phyloP scores from a whole-genome alignment of 1,140 invertebrate species.

The Halesus radiatus region DNA sequence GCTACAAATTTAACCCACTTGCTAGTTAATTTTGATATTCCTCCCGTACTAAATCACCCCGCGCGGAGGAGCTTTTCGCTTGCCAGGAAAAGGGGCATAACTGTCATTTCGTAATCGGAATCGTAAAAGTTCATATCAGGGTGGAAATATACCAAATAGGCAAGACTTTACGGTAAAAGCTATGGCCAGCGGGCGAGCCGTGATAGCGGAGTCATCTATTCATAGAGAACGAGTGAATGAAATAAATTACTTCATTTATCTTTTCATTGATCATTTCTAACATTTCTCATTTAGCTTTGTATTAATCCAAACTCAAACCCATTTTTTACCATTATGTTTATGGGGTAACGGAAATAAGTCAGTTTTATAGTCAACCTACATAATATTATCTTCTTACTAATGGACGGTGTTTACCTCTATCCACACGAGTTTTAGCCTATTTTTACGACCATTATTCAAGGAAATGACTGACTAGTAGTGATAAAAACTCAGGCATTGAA shows the following conservation, averaged over 20 bases:
- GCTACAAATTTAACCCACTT: slow-evolving; percentile 47
- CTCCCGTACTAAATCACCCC: slow-evolving; percentile 44
- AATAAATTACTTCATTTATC: slow-evolving; percentile 20
- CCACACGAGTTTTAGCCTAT: too few relatives aligned
- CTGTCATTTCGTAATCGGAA: slow-evolving; percentile 49
- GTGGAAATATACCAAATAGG: slow-evolving; percentile 39
- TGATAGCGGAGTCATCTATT: slow-evolving; percentile 16
- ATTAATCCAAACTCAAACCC: too few relatives aligned
- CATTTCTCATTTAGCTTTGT: too few relatives aligned
- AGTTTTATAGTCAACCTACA: too few relatives aligned
- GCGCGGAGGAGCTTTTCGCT: slow-evolving; percentile 29
- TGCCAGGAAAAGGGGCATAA: slow-evolving; percentile 25
- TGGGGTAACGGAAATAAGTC: too few relatives aligned
- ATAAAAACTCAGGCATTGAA: not conserved
- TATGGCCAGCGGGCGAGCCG: not conserved
- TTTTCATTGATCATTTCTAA: not conserved
- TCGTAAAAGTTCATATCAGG: slow-evolving; percentile 46
- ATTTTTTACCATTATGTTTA: too few relatives aligned
- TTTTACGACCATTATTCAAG: too few relatives aligned
- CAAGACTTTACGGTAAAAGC: slow-evolving; percentile 7
- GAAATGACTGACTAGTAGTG: too few relatives aligned
- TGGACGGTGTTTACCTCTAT: too few relatives aligned
- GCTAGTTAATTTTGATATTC: slow-evolving; percentile 47
- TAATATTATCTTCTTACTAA: too few relatives aligned
- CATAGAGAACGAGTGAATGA: not conserved